Evolutionary conservation across 2,113 vertebrate species (phyloP).

Genomic region (Colaptes auratus): DNA sequence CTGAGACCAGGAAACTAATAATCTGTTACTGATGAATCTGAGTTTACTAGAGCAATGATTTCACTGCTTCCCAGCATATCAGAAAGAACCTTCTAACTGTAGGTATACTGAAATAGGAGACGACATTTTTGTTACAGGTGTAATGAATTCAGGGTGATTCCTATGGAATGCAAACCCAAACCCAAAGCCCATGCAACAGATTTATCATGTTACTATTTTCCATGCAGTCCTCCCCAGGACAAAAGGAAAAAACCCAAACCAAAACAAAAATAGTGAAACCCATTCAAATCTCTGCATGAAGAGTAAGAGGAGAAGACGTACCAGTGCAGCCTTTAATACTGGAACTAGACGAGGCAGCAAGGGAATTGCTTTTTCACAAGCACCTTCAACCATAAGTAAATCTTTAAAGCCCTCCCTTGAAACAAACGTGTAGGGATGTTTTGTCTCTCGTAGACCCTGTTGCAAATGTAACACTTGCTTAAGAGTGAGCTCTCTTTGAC

Average conservation of each 20-base stretch:
- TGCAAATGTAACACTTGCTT: neutral
- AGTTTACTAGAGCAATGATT: neutral
- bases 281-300: neutral
- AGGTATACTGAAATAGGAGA: neutral
- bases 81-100: neutral
- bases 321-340: constrained; percentile 80
- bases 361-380: constrained; percentile 77
- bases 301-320: constrained; percentile 55
- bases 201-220: neutral
- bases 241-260: neutral
- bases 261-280: neutral
- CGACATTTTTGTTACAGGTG: neutral
- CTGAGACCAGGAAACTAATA: neutral
- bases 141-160: neutral
- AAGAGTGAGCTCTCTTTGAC: neutral
- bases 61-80: neutral
- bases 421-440: constrained; percentile 83
- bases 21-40: neutral
- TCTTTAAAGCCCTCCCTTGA: constrained; percentile 84
- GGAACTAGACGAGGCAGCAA: constrained; percentile 79
- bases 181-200: neutral
- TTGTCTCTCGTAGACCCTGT: constrained; percentile 83
- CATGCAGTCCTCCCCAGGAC: neutral
- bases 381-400: constrained; percentile 75
- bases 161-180: neutral